Base-by-base conservation (phyloP, 2,888 invertebrate genomes). In the Hydrotaea cyrtoneurina region DNA sequence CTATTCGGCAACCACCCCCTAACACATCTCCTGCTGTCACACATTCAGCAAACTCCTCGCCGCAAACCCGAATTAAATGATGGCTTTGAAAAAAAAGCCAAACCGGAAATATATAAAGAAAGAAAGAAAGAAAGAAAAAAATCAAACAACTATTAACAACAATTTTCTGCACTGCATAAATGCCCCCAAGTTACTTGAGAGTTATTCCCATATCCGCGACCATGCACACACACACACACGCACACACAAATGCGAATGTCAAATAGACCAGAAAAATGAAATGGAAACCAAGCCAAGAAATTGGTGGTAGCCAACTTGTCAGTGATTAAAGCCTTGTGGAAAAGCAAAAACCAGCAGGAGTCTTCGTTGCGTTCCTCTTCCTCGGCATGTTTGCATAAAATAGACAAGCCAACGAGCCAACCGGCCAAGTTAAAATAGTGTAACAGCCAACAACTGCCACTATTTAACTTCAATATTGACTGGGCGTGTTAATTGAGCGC, bases 401-500 rank as follows among this genome's bases (percentile, higher is more conserved):
- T 13, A 26, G 23, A 2, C 15, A 26, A 59, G 62, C 62, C 31
- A n/a, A 62, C 7, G 31, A 50, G n/a, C 50, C 50, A n/a, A 3
- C 11, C 26, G 71, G 46, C 78, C 73, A 74, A 82, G 82, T 77
- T 82, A 36, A 76, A 82, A 82, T 59, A 82, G 50, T 82, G 53
- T 43, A 46, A 69, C 46, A 19, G n/a, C 62, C 36, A 36, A n/a
- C 64, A 79, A 82, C 82, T 74, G 85, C 79, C 79, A 83, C 77
- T 82, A 62, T 62, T 62, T 62, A 53, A 77, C 85, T 85, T 82
- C 71, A 64, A 73, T 79, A 77, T 76, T 71, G 85, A 85, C 82
- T 79, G 80, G 82, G 85, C 82, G 85, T 85, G 85, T 85, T 85
- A 85, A 85, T 85, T 82, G 82, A 75, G 78, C 83, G 69, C 39